Evolutionary conservation across 2,888 invertebrate genomes (phyloP), one percentile per base, ranked within the genome.

Genomic region (Prosopocoilus inquinatus): DNA sequence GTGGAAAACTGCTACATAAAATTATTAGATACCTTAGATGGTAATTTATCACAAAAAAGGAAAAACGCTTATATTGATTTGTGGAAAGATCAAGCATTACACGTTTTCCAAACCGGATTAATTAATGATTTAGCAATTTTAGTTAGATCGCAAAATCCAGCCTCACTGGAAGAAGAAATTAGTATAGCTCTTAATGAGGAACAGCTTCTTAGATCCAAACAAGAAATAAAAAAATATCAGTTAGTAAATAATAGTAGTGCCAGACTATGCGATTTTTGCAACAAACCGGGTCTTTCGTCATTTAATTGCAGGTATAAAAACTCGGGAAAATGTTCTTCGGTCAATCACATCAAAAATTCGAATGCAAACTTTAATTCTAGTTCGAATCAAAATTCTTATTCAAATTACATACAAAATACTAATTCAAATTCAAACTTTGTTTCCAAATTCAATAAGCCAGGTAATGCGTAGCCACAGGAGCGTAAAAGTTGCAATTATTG

Each of bases 51-150:
- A 11, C 11, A 44, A 16, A 55, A 61, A 45, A 62, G 60, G 35
- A 41, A 60, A 11, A 43, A 59, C 33, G 66, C 64, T 3, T 60
- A 63, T 39, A 16, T 65, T 5, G 61, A 67, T 47, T 48, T 70
- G 47, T 58, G 67, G 50, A 66, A 67, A 62, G 63, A 56, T 20
- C 67, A 70, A 65, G 67, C 69, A 8, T 49, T 67, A 43, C 67
- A 65, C 41, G 67, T 67, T 48, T 71, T 70, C 55, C 59, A 70
- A 3, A 65, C 60, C 48, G 69, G 69, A 12, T 59, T 71, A 54
- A 54, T 60, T 41, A 64, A 61, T 54, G 66, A 70, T 47, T 48
- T 71, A 8, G 58, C 64, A 7, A 60, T 70, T 48, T 58, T 70
- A 47, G 59, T 71, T 16, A 70, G 68, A 58, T 67, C 69, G 5